Base-by-base conservation (phyloP, 2,888 invertebrate species). In the Phymatocera aterrima region DNA sequence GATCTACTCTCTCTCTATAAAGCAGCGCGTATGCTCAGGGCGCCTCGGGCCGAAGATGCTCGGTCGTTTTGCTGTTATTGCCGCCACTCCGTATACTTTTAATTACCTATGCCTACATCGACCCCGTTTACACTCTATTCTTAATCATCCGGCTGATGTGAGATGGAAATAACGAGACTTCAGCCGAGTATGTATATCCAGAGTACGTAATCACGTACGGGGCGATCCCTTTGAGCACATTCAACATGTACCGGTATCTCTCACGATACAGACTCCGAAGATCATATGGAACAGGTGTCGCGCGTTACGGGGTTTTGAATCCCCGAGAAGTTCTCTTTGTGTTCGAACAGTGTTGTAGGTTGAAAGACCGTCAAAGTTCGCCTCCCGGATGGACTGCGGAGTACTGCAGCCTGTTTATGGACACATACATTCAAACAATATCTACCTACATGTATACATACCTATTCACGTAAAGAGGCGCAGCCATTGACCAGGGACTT, bases 351-450 rank as follows among this genome's bases (percentile, higher is more conserved):
- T 40, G 4, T 40, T 28, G 4, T 28, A 57, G 18, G 15, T 21
- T 57, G 10, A 24, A 21, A 57, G 24, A 28, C 12, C 57, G 61
- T 37, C 37, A 37, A 37, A 34, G 61, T 64, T 64, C 8, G 37
- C 61, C 61, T 64, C 61, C 61, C 61, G 61, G 61, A 64, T 64
- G 61, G 37, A 37, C 34, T 15, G 12, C 57, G 21, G n/a, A n/a
- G n/a, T 57, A 28, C 57, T 28, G 57, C 57, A 64, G 61, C 37
- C 61, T 64, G 61, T 64, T 64, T 37, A 64, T 37, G 61, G 6
- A 64, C 61, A 28, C 57, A 57, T 57, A 54, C 54, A 46, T 46
- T 15, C 15, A 46, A 15, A 46, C n/a, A 46, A 40, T 40, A 40
- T 40, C 4, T 8, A 40, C 40, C 4, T 46, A 46, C n/a, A 15